These are phyloP conservation scores for Hylia prasina DNA, from an alignment of 2,113 vertebrate genomes.

Conservation along the genomic window DNA sequence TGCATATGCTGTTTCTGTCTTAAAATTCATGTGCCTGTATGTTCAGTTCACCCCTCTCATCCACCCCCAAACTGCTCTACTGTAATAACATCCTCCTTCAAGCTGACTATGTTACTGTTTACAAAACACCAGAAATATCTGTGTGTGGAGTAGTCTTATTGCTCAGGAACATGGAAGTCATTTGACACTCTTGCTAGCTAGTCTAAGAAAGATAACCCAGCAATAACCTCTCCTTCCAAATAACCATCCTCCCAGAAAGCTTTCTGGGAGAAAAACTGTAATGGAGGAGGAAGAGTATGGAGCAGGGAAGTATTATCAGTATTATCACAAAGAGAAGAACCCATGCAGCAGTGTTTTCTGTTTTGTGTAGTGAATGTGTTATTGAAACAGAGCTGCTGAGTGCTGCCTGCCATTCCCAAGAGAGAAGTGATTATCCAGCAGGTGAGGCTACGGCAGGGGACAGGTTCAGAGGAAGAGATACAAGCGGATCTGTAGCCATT, in stretches of 20 bases:
- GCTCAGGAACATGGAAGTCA: neutral
- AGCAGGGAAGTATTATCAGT: neutral
- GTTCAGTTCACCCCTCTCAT: neutral
- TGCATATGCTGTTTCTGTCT: neutral
- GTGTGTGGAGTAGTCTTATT: neutral
- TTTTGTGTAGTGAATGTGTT: neutral
- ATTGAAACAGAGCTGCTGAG: neutral
- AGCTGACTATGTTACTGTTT: neutral
- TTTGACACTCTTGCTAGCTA: neutral
- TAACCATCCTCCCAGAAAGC: neutral
- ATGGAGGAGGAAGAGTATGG: neutral
- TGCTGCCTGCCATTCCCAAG: neutral
- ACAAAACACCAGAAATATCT: neutral
- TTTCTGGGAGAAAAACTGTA: neutral
- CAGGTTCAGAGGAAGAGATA: neutral
- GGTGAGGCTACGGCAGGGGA: rapidly evolving
- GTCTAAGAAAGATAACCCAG: neutral
- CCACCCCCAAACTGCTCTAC: neutral
- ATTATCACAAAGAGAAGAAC: neutral
- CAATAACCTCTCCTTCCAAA: neutral
- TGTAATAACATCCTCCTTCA: neutral
- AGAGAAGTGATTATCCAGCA: neutral
- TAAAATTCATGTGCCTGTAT: neutral
- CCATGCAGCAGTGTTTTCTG: neutral
- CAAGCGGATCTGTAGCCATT: neutral